Evolutionary conservation across 1,140 invertebrate species (phyloP), one percentile per base, ranked within the genome.

Genomic region (Adoxophyes honmai): DNA sequence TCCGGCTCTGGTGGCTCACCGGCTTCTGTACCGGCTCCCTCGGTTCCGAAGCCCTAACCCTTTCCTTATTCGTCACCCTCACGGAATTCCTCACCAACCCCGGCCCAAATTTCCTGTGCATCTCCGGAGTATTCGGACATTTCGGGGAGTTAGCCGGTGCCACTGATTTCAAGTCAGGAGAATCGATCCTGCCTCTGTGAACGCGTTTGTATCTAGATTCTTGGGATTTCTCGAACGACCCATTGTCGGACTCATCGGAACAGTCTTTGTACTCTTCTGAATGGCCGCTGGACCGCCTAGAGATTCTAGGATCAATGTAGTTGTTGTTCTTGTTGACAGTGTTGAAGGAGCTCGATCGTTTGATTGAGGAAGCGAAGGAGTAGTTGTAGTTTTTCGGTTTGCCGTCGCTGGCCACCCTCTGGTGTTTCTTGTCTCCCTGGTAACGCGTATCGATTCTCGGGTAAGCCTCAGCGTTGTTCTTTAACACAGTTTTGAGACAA

Each of bases 91-190:
- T 83, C 3, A 84, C 75, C 66, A 88, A 79, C 34, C 83, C 81
- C 14, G 81, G 81, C 4, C 83, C 85, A 55, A 88, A 88, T 58
- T 90, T 90, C 60, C 89, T 73, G 21, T 81, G 81, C 86, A 86
- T 83, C 59, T 89, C 89, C 1, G 89, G 88, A 0, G 89, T 90
- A 13, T 88, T 88, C 3, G 87, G 89, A 70, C 89, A 90, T 63
- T 82, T 68, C 0, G 89, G 86, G 0, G 87, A 89, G 66, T 86
- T 89, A 0, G 79, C 73, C 0, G 82, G 82, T 1, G 73, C 84
- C 3, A 80, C 66, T 6, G 78, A 78, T 63, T 85, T 87, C 16
- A 84, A 64, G 64, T 88, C 83, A 1, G 79, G 82, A 6, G 80
- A 87, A 58, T 87, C 81, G 15, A 88, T 64, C 55, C 86, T 74